Percentiles rank a stretch among this genome's conserved stretches.
phyloP scores from a whole-genome alignment of 2,888 invertebrate genomes.

The Rhamnusium bicolor region DNA sequence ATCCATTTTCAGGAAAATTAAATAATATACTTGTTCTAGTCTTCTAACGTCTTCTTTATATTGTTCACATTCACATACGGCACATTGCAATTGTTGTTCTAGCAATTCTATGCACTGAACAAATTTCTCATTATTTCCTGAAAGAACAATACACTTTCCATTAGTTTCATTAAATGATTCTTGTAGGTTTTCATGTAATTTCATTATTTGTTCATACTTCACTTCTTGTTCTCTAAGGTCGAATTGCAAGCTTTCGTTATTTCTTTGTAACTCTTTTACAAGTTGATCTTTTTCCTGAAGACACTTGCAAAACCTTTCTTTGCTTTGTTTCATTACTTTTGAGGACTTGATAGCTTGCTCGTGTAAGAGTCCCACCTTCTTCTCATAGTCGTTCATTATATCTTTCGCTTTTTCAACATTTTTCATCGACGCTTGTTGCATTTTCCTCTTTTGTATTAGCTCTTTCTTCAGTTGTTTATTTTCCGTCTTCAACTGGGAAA shows the following conservation, averaged over 20 bases:
- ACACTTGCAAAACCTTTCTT: constrained; percentile 56
- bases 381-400: constrained; percentile 55
- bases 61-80: constrained; percentile 38
- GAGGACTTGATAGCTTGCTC: constrained; percentile 57
- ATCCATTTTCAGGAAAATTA: background rate
- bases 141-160: constrained; percentile 41
- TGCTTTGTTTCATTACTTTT: constrained; percentile 55
- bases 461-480: constrained; percentile 52
- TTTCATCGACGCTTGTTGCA: constrained; percentile 43
- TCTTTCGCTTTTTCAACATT: constrained; percentile 55
- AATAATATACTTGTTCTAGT: constrained; percentile 46
- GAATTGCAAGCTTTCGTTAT: constrained; percentile 45
- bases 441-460: constrained; percentile 48
- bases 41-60: constrained; percentile 47
- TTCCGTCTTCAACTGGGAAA: constrained; percentile 43
- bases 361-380: constrained; percentile 54
- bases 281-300: constrained; percentile 52
- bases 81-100: constrained; percentile 46
- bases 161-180: constrained; percentile 41
- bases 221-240: constrained; percentile 46
- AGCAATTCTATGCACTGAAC: constrained; percentile 49
- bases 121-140: constrained; percentile 49
- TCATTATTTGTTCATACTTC: constrained; percentile 43
- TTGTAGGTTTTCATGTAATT: constrained; percentile 45
- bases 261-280: constrained; percentile 49